Conservation (phyloP, 2,113 vertebrate genomes). For the Silurus asotus region DNA sequence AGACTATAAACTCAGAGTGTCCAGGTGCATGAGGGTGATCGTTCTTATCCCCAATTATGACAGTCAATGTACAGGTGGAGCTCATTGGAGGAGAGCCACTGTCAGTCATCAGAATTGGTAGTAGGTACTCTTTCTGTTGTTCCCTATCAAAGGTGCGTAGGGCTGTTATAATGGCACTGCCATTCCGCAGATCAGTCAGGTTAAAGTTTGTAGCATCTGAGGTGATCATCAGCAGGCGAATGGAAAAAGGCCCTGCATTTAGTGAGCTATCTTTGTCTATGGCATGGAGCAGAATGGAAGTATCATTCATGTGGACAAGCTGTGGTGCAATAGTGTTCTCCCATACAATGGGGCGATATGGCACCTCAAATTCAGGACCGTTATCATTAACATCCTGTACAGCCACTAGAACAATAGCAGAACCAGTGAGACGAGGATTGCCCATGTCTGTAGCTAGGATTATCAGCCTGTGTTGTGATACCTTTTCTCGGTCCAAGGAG, state of each 20-base stretch:
- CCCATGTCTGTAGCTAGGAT: conserved; percentile 80
- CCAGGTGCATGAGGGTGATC: conserved; percentile 85
- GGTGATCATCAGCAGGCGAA: conserved; percentile 71
- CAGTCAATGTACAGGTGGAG: conserved; percentile 80
- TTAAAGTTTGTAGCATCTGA: conserved; percentile 72
- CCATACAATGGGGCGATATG: conserved; percentile 82
- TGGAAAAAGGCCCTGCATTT: conserved; percentile 80
- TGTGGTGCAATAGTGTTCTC: conserved; percentile 82
- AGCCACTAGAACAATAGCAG: conserved; percentile 75
- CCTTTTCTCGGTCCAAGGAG: conserved; percentile 79
- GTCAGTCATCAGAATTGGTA: conserved; percentile 83
- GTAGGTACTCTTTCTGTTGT: conserved; percentile 76
- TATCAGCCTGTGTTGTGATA: conserved; percentile 77
- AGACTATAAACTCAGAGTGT: conserved; percentile 80
- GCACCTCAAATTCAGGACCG: conserved; percentile 81
- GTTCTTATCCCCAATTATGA: conserved; percentile 83
- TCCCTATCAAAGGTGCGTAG: conserved; percentile 84
- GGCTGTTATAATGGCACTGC: conserved; percentile 77
- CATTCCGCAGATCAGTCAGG: conserved; percentile 80
- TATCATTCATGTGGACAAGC: conserved; percentile 77
- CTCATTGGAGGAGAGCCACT: conserved; percentile 82
- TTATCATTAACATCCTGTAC: conserved; percentile 86
- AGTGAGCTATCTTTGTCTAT: conserved; percentile 77
- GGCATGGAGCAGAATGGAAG: conserved; percentile 76
- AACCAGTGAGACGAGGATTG: conserved; percentile 76